Base-by-base conservation (phyloP, 2,888 invertebrate genomes). In the Ennomos quercinarius region DNA sequence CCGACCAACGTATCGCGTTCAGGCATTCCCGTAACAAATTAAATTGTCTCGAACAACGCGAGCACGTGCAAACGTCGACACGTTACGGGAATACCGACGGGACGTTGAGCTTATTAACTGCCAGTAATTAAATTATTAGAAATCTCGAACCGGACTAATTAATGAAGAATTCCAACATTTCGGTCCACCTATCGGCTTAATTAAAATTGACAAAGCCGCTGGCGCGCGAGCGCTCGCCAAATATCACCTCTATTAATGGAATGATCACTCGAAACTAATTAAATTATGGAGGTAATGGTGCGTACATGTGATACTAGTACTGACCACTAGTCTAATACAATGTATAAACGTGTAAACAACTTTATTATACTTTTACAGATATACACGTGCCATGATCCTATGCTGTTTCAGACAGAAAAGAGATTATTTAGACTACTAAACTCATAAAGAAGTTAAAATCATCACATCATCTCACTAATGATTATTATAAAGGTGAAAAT, bases 211-310 rank as follows among this genome's bases (percentile, higher is more conserved):
- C 91, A 91, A 89, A 90, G 91, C 90, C 87, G 79, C 84, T 78
- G 77, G 83, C 83, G 78, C 74, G 77, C 81, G 83, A 83, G 84
- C 78, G 78, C 80, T 82, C 80, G 84, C 87, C 89, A 89, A 91
- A 91, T 91, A 91, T 91, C 87, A 83, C 84, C 85, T 88, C 86
- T 91, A 90, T 89, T 90, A 90, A 90, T 88, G 88, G 84, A 89
- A 89, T 89, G 88, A 91, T 91, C 91, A 91, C 91, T 91, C 86
- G 79, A 90, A 89, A 90, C 91, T 91, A 92, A 92, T 92, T 91
- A 90, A 92, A 91, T 91, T 90, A 90, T 83, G 82, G 78, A 87
- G 84, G 87, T 91, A 91, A 91, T 91, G 89, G 88, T 90, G 91
- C 91, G 83, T 91, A 89, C 84, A 72, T 77, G 80, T 86, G 91